Percentiles rank a stretch among this genome's conserved stretches.
phyloP scores from a whole-genome alignment of 35 echinoderm and acorn worm genomes.

The Patiria miniata region DNA sequence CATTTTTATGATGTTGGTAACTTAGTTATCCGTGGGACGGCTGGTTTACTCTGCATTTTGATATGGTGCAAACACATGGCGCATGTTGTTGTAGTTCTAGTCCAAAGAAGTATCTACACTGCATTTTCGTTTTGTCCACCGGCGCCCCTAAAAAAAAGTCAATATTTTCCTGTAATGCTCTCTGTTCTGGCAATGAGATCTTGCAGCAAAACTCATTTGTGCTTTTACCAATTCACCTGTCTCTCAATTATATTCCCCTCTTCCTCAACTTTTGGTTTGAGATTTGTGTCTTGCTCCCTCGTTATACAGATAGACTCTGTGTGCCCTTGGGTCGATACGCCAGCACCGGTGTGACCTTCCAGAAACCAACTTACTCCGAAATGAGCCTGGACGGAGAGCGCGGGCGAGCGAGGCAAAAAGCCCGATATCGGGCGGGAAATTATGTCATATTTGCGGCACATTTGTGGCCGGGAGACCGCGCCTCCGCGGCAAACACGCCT shows the following conservation, averaged over 20 bases:
- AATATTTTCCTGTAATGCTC: background rate
- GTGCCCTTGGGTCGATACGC: no score
- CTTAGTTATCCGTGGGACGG: no score
- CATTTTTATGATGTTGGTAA: no score
- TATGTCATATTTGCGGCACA: conserved; percentile 28
- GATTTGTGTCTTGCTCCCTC: no score
- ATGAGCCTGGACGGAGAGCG: background rate
- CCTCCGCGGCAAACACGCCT: background rate
- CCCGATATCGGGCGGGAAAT: background rate
- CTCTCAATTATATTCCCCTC: background rate
- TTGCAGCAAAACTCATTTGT: background rate
- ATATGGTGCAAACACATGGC: no score
- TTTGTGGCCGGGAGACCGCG: background rate
- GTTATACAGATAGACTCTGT: no score
- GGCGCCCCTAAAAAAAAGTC: background rate
- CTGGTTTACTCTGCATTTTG: no score
- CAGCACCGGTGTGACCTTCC: background rate
- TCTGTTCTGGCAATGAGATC: background rate
- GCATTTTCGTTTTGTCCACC: no score
- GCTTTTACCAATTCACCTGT: conserved; percentile 9
- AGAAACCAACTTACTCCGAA: conserved; percentile 15
- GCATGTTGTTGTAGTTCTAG: no score
- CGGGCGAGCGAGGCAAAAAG: background rate
- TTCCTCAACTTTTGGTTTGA: background rate
- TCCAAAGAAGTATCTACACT: no score